phyloP scores from a whole-genome alignment of 2,888 invertebrate genomes.

The Cheiracanthium punctorium region DNA sequence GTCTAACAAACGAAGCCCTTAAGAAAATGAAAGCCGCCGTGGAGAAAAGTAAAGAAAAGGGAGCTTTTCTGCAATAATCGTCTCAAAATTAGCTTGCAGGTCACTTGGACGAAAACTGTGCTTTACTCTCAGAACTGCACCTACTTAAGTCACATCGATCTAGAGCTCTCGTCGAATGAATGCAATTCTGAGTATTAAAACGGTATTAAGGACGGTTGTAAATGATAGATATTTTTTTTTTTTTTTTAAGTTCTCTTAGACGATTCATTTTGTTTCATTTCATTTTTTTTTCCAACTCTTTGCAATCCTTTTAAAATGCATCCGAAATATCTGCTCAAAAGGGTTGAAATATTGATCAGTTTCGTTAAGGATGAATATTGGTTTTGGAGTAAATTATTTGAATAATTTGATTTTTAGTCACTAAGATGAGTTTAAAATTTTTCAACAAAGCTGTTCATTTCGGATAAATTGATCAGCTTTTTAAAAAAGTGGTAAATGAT shows the following conservation, averaged over 20 bases:
- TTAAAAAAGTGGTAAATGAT: too few species aligned
- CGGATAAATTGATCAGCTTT: too few species aligned
- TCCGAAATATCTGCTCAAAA: not conserved
- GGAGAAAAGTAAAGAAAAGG: too few species aligned
- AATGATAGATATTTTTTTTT: too few species aligned
- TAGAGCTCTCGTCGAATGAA: not conserved
- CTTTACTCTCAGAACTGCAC: not conserved
- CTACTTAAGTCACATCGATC: not conserved
- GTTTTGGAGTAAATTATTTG: too few species aligned
- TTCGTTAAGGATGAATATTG: not conserved
- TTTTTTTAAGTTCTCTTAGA: not conserved
- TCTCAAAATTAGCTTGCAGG: not conserved
- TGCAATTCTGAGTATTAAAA: not conserved
- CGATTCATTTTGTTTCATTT: not conserved
- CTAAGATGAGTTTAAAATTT: too few species aligned
- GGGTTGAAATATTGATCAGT: not conserved
- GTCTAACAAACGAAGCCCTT: too few species aligned
- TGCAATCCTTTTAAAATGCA: not conserved
- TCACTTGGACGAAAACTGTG: not conserved
- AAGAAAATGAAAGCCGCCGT: too few species aligned
- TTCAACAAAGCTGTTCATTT: too few species aligned
- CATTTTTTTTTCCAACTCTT: not conserved
- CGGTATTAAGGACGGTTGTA: not conserved
- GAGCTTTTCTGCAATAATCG: not conserved
- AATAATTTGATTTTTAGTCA: too few species aligned